Conservation (phyloP, 2,113 vertebrate species). For the Atlantisia rogersi region DNA sequence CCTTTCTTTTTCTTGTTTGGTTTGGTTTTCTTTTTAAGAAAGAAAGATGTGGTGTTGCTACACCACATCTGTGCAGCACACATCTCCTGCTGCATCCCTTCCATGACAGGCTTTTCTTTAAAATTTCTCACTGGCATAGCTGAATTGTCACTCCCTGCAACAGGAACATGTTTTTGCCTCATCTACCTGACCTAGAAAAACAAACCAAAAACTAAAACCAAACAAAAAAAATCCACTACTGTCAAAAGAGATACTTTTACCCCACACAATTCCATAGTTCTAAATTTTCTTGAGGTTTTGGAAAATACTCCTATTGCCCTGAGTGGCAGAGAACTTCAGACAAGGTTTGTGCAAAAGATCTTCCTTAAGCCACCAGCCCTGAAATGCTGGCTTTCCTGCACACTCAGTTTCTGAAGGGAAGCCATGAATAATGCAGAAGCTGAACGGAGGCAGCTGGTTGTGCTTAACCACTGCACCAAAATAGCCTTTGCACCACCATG, state of each 20-base stretch:
- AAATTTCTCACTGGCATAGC: background rate
- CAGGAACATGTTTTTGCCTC: accelerated
- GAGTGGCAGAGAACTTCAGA: background rate
- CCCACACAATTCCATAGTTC: background rate
- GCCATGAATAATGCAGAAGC: background rate
- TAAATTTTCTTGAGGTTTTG: background rate
- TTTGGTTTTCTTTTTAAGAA: background rate
- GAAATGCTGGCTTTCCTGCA: background rate
- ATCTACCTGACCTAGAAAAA: background rate
- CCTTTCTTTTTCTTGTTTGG: background rate
- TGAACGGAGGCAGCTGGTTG: background rate
- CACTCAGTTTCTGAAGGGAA: background rate
- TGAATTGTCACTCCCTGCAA: background rate
- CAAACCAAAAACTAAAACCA: background rate
- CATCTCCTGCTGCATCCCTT: background rate
- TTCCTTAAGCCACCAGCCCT: background rate
- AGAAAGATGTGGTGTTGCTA: background rate
- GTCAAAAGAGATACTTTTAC: background rate
- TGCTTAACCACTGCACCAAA: background rate
- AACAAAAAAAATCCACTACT: background rate
- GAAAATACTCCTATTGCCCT: background rate
- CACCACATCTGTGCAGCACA: background rate
- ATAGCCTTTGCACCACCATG: background rate
- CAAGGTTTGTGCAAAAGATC: background rate
- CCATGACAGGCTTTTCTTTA: background rate